Evolutionary conservation across 2,888 invertebrate genomes (phyloP), one percentile per base, ranked within the genome.

Genomic region (Tipula lateralis): DNA sequence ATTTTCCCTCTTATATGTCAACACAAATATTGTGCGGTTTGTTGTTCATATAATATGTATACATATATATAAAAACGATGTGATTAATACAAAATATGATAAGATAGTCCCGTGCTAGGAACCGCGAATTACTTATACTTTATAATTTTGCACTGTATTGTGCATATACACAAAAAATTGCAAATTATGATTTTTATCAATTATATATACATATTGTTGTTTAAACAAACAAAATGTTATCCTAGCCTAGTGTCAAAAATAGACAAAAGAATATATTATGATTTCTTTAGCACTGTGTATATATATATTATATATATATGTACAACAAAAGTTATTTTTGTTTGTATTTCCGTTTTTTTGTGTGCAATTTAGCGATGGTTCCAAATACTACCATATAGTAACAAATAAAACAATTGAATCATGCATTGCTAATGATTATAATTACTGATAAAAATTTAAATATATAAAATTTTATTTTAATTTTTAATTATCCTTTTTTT

Each of bases 321-420:
- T n/a, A n/a, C n/a, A n/a, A n/a, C n/a, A n/a, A n/a, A 24, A 66
- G 66, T 13, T 66, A 24, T 24, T 66, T 2, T 19, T 66, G 7
- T 66, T n/a, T 66, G 24, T 66, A 66, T 66, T 66, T 66, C 66
- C 66, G 66, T 66, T 66, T n/a, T n/a, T 66, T 66, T 66, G 66
- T 66, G 66, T 66, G 66, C 66, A 66, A 66, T 66, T 66, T 66
- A 66, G 66, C 66, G 66, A 66, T 66, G 66, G 66, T 66, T 66
- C 66, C 66, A 66, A 66, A 66, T 66, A 66, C 66, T 66, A 66
- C 2, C 3, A 50, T 50, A 24, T 44, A 32, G 32, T 32, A 32
- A 44, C 44, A 44, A 44, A 44, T 66, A 66, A 66, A 66, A 66
- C 66, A 66, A 66, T 66, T 66, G 66, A 19, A 66, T 66, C 66